Conservation (phyloP, 1,140 invertebrate genomes). For the Eumaeus atala region DNA sequence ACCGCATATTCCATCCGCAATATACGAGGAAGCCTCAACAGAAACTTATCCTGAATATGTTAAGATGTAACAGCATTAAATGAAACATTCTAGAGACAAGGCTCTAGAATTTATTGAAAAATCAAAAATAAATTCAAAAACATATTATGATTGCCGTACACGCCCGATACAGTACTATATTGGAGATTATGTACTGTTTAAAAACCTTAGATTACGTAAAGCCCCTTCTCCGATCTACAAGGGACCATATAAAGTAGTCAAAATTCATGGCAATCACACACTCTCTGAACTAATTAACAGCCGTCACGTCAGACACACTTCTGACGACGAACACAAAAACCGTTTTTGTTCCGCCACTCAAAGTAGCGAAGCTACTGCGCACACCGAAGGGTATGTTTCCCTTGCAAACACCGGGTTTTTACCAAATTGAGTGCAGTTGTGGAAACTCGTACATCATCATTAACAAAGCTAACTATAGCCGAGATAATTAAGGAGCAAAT, state of each 20-base stretch:
- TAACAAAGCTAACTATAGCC: too few species aligned
- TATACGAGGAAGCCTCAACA: constrained; percentile 5
- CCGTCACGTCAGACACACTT: constrained; percentile 23
- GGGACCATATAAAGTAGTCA: constrained; percentile 23
- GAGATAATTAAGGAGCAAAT: too few species aligned
- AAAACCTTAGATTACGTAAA: constrained; percentile 16
- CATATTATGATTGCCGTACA: constrained; percentile 11
- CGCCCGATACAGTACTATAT: constrained; percentile 19
- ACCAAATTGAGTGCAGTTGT: too few species aligned
- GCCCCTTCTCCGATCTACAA: constrained; percentile 23
- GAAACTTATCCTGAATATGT: constrained; percentile 19
- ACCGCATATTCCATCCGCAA: constrained; percentile 26
- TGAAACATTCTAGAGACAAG: constrained; percentile 9
- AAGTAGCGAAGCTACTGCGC: too few species aligned
- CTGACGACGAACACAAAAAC: too few species aligned
- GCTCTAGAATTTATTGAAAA: constrained; percentile 11
- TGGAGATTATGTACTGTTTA: constrained; percentile 22
- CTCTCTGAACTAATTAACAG: constrained; percentile 19
- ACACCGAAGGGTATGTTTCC: too few species aligned
- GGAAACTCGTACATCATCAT: too few species aligned
- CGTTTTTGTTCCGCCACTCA: too few species aligned
- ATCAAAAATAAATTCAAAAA: constrained; percentile 17
- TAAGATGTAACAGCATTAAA: constrained; percentile 14
- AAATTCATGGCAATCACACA: constrained; percentile 22
- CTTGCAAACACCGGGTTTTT: too few species aligned